These are phyloP conservation scores for Columba janthina DNA, from an alignment of 2,113 vertebrate genomes.

Conservation along the genomic window DNA sequence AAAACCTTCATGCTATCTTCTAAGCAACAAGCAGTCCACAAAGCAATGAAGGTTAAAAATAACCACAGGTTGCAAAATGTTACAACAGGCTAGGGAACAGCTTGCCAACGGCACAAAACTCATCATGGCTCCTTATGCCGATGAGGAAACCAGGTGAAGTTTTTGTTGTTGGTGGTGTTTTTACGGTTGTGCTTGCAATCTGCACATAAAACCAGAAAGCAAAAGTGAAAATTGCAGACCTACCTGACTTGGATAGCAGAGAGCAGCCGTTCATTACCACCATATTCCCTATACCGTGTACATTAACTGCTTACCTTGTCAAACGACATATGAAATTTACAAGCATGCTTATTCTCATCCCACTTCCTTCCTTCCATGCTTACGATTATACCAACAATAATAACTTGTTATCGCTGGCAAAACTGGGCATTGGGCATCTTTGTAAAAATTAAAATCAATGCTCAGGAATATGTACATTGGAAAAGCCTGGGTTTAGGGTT, in stretches of 20 bases:
- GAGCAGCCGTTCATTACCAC: background rate
- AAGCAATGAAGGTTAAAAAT: background rate
- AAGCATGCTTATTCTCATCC: background rate
- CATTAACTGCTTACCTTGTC: background rate
- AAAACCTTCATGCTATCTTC: background rate
- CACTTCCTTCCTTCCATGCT: background rate
- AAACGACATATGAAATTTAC: background rate
- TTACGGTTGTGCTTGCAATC: background rate
- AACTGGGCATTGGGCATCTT: background rate
- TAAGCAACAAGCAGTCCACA: background rate
- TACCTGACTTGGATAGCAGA: background rate
- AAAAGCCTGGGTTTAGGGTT: background rate
- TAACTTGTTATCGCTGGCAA: background rate
- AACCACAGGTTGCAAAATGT: background rate
- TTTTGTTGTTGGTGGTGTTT: background rate
- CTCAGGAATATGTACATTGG: background rate
- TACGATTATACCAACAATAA: background rate
- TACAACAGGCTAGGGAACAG: background rate
- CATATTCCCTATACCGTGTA: background rate
- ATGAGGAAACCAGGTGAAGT: background rate
- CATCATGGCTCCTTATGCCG: fast-evolving
- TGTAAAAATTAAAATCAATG: background rate
- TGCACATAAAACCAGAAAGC: background rate
- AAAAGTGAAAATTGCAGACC: background rate
- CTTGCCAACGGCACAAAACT: background rate